Evolutionary conservation across 2,113 vertebrate genomes (phyloP).

Genomic region (Dicentrarchus labrax): DNA sequence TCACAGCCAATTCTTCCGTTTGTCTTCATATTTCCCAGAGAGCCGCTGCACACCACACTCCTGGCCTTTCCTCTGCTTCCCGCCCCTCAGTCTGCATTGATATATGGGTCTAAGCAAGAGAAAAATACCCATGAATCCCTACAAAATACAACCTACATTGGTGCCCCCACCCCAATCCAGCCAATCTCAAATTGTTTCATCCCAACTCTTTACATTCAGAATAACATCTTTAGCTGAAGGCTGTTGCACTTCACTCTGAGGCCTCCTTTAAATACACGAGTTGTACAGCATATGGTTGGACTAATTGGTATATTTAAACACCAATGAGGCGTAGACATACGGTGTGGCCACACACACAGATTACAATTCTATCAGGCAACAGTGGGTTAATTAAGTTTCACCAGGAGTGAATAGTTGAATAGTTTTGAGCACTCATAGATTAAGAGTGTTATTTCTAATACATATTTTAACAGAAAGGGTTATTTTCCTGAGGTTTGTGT

Average conservation of each 20-base stretch:
- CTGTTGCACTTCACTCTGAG: constrained; percentile 14
- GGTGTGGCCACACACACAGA: background rate
- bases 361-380: constrained; percentile 13
- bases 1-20: constrained; percentile 84
- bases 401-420: background rate
- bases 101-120: constrained; percentile 85
- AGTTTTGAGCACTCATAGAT: constrained; percentile 11
- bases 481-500: constrained; percentile 24
- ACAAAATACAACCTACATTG: constrained; percentile 53
- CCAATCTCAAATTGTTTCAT: constrained; percentile 26
- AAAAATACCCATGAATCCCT: constrained; percentile 86
- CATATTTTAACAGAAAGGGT: constrained; percentile 23
- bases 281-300: constrained; percentile 12
- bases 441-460: constrained; percentile 42
- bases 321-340: constrained; percentile 2
- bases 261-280: constrained; percentile 13
- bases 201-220: constrained; percentile 10
- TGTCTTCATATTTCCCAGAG: constrained; percentile 87
- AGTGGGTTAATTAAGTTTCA: constrained; percentile 36
- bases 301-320: background rate
- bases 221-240: constrained; percentile 19
- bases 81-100: constrained; percentile 89
- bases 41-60: constrained; percentile 82
- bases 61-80: constrained; percentile 85
- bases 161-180: constrained; percentile 39